Evolutionary conservation across 2,113 vertebrate species (phyloP).

Genomic region (Aleadryas rufinucha): DNA sequence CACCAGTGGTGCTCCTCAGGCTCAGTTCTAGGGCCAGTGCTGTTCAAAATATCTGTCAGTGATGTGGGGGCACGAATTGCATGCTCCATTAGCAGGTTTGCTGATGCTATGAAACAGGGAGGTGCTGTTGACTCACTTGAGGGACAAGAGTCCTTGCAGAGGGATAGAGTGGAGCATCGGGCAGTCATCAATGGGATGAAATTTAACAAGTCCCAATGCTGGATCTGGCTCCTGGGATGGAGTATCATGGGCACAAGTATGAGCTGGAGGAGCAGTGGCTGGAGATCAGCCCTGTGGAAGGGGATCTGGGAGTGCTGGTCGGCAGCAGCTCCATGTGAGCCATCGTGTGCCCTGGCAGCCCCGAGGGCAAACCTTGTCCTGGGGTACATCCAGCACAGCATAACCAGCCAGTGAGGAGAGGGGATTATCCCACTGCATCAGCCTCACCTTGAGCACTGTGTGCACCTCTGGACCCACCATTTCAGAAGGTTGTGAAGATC

Average conservation of each 20-base stretch:
- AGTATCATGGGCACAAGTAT: neutral
- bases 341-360: neutral
- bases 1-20: fast-evolving
- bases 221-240: neutral
- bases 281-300: neutral
- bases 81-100: neutral
- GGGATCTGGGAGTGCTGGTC: neutral
- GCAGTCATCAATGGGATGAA: neutral
- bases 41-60: neutral
- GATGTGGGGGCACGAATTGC: neutral
- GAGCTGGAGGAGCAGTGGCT: neutral
- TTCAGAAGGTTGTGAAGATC: neutral
- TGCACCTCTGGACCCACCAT: neutral
- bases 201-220: neutral
- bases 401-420: neutral
- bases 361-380: neutral
- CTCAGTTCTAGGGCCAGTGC: neutral
- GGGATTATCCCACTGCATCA: neutral
- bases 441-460: neutral
- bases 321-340: neutral
- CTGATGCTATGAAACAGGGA: neutral
- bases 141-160: neutral
- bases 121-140: neutral
- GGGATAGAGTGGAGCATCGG: neutral
- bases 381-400: neutral